phyloP scores from a whole-genome alignment of 2,113 vertebrate species.

The Scytalopus superciliaris region DNA sequence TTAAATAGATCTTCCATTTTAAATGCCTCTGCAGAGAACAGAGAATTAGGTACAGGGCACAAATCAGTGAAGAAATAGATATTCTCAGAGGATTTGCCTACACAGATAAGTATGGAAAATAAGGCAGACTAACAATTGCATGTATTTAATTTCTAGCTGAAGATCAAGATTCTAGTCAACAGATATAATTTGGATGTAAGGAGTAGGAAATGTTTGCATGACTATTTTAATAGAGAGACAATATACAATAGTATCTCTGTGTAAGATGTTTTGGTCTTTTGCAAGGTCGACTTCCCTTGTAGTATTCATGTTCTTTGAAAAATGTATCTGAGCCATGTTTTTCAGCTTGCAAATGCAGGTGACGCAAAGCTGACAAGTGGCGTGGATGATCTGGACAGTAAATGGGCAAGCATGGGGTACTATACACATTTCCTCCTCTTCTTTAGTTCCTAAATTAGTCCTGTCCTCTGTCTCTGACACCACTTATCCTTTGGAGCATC shows the following conservation, averaged over 20 bases:
- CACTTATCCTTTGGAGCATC: background rate
- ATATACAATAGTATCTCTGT: background rate
- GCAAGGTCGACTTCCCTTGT: background rate
- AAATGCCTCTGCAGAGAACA: background rate
- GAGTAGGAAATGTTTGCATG: background rate
- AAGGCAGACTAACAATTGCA: background rate
- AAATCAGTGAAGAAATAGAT: background rate
- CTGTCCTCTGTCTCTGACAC: background rate
- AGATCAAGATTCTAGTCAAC: background rate
- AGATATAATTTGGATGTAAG: background rate
- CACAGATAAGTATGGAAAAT: background rate
- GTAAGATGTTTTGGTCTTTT: background rate
- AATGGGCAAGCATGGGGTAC: background rate
- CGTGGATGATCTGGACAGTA: background rate
- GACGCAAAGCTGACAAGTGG: background rate
- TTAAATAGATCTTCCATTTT: background rate
- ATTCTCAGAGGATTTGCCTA: background rate
- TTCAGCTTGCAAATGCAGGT: background rate
- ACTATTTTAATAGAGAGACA: background rate
- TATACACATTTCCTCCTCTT: accelerated
- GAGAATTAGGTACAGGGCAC: background rate
- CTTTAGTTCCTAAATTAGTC: background rate
- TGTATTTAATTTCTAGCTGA: background rate
- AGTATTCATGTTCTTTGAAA: background rate
- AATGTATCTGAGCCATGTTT: background rate